Conservation (phyloP, 2,888 invertebrate genomes). For the Plebejus argus region DNA sequence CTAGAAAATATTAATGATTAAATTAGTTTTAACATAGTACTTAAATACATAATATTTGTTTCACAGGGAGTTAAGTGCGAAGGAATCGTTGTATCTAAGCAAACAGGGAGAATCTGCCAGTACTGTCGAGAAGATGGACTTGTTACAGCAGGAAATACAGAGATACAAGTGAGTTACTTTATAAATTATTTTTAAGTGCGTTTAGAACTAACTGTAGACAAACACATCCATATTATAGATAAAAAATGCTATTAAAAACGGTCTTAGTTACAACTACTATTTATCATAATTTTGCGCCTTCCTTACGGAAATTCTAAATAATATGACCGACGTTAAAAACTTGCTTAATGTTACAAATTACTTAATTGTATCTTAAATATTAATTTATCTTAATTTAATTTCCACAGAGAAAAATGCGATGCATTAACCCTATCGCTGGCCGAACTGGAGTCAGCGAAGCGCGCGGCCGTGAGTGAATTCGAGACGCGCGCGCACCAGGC, state of each 20-base stretch:
- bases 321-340: too few relatives aligned
- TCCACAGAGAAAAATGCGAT: conserved; percentile 83
- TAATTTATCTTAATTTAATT: neutral
- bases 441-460: conserved; percentile 87
- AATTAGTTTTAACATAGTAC: too few relatives aligned
- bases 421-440: conserved; percentile 90
- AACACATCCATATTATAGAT: too few relatives aligned
- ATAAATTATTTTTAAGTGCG: neutral
- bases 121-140: conserved; percentile 88
- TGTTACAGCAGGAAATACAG: conserved; percentile 89
- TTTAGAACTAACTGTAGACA: too few relatives aligned
- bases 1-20: too few relatives aligned
- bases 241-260: too few relatives aligned
- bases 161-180: conserved; percentile 84
- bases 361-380: too few relatives aligned
- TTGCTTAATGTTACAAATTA: too few relatives aligned
- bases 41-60: conserved; percentile 34
- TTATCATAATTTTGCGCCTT: too few relatives aligned
- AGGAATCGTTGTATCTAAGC: conserved; percentile 89
- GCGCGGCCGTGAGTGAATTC: conserved; percentile 86
- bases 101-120: conserved; percentile 91
- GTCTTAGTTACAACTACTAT: too few relatives aligned
- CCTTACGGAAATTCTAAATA: too few relatives aligned
- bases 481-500: conserved; percentile 93
- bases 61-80: conserved; percentile 86